A percentile compares a stretch with the other conserved stretches of the same genome.
Conservation (phyloP, 2,113 vertebrate genomes). For the Myiagra hebetior region DNA sequence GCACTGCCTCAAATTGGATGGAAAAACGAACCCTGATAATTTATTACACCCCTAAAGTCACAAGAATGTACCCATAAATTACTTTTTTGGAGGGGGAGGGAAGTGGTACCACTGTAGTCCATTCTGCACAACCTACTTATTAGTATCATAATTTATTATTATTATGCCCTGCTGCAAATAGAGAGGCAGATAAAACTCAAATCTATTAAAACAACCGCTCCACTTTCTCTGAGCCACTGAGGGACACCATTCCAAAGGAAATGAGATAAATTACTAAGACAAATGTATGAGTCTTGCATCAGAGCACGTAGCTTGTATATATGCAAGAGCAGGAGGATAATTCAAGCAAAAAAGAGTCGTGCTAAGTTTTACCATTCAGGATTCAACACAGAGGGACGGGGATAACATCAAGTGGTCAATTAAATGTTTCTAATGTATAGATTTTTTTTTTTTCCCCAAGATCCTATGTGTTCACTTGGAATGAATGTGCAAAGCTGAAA, state of each 20-base stretch:
- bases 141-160: slow-evolving; percentile 80
- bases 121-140: slow-evolving; percentile 74
- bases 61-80: slow-evolving; percentile 75
- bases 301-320: background rate
- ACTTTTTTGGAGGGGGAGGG: slow-evolving; percentile 59
- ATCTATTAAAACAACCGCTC: slow-evolving; percentile 73
- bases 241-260: slow-evolving; percentile 62
- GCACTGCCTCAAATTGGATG: slow-evolving; percentile 77
- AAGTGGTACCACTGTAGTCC: slow-evolving; percentile 45
- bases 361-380: slow-evolving; percentile 36
- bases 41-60: slow-evolving; percentile 79
- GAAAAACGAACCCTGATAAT: slow-evolving; percentile 74
- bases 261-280: slow-evolving; percentile 61
- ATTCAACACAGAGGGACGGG: background rate
- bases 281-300: background rate
- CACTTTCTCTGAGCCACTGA: slow-evolving; percentile 67
- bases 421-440: slow-evolving; percentile 39
- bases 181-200: slow-evolving; percentile 74
- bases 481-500: background rate
- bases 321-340: slow-evolving; percentile 39
- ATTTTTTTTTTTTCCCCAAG: background rate
- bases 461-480: background rate
- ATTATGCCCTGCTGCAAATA: slow-evolving; percentile 70
- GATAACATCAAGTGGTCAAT: slow-evolving; percentile 49
- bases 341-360: background rate